Base-by-base conservation (phyloP, 2,888 invertebrate species). In the Eupithecia subfuscata region DNA sequence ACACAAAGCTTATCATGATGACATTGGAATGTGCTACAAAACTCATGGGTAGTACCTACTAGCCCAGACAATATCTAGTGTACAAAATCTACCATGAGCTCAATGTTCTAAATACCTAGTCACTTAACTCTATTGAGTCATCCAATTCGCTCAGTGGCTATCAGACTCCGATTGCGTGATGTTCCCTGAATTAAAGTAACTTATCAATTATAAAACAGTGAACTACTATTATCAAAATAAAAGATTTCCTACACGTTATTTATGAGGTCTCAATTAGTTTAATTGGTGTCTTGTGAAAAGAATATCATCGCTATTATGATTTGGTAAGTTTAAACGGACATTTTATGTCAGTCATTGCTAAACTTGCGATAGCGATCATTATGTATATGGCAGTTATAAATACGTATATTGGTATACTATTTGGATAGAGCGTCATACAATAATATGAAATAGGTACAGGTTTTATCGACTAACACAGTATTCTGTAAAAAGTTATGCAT, bases 41-140 rank as follows among this genome's bases (percentile, higher is more conserved):
- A 48, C 34, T 34, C 25, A 48, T 11, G 18, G 30, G 22, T 43
- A 45, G 6, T 43, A 43, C 11, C 9, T 30, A 22, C 52, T 11
- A 56, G 11, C 52, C 52, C 52, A 56, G 40, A 34, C 63, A 63
- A 71, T 67, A 73, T 68, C 71, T 71, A 76, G 69, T n/a, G 48
- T 45, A 40, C n/a, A 52, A 63, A 74, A 69, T 64, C 69, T 71
- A 60, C 74, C 71, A 56, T 74, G 74, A 76, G 76, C 76, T 74
- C 40, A 69, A 64, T 56, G 71, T 64, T 43, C 48, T 70, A 75
- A 45, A 43, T 68, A 69, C 43, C n/a, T 22, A 34, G 34, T 34
- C 64, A 30, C 67, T 69, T 56, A 69, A 74, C 43, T 72, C 56
- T 77, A 69, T 76, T 69, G 74, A 63, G 74, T 45, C 69, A 71